A percentile compares a stretch with the other conserved stretches of the same genome.
phyloP scores from a whole-genome alignment of 2,888 invertebrate species.

The Drosophila testacea region DNA sequence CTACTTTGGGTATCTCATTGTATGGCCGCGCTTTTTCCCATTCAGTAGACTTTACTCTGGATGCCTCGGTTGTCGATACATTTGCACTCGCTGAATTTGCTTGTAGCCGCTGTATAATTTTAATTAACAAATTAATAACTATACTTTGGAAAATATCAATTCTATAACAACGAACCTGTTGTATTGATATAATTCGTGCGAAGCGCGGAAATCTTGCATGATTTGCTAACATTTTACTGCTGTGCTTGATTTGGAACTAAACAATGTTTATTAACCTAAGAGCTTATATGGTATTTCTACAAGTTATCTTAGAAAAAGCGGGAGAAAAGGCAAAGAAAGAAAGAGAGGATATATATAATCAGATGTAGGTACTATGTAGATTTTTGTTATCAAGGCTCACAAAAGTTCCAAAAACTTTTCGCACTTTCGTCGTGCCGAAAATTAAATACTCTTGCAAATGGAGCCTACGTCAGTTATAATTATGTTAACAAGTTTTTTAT shows the following conservation, averaged over 20 bases:
- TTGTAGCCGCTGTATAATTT: background rate
- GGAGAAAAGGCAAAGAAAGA: background rate
- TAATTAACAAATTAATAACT: background rate
- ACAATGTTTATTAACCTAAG: no score
- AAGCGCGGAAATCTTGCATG: background rate
- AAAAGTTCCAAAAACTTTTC: background rate
- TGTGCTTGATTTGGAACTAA: background rate
- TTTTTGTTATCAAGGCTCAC: background rate
- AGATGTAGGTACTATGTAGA: background rate
- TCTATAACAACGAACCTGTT: background rate
- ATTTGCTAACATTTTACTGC: background rate
- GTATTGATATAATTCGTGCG: background rate
- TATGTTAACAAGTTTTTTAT: no score
- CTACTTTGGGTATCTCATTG: conserved; percentile 11
- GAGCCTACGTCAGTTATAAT: no score
- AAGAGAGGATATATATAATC: background rate
- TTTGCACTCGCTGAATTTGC: background rate
- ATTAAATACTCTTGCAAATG: no score
- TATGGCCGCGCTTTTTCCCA: conserved; percentile 1
- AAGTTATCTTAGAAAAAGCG: background rate
- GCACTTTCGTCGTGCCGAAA: background rate
- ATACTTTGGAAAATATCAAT: background rate
- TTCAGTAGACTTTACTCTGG: background rate
- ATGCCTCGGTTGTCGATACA: background rate
- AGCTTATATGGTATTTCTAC: background rate